Evolutionary conservation across 1,140 invertebrate species (phyloP).

Genomic region (Drosophila nikananu): DNA sequence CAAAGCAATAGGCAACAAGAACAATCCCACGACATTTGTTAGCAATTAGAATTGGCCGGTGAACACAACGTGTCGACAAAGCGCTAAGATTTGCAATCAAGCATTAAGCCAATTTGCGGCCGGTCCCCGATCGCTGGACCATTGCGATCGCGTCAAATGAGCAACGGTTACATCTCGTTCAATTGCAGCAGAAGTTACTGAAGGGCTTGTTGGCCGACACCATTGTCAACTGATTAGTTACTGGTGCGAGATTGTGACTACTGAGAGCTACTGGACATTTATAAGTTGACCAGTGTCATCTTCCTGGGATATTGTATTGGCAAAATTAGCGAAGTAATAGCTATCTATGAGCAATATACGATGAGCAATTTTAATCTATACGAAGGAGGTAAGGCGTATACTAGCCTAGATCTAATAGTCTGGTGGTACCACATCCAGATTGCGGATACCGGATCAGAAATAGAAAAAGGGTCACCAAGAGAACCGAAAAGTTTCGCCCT

Average conservation of each 20-base stretch:
- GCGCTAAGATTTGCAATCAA: conserved; percentile 78
- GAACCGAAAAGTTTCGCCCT: not conserved
- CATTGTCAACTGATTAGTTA: conserved; percentile 19
- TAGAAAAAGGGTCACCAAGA: not conserved
- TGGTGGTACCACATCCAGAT: not conserved
- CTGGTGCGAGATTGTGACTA: conserved; percentile 4
- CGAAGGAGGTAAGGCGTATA: no score
- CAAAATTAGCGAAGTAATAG: no score
- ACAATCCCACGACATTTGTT: conserved; percentile 62
- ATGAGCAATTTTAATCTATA: no score
- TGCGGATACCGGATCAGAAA: not conserved
- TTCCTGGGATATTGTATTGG: not conserved
- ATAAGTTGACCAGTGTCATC: not conserved
- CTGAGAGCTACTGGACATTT: not conserved
- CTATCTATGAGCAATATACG: no score
- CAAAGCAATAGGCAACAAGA: conserved; percentile 27
- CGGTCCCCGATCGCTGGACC: conserved; percentile 46
- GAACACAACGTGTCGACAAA: conserved; percentile 71
- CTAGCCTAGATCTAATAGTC: no score
- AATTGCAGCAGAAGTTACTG: conserved; percentile 9
- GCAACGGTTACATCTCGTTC: conserved; percentile 21
- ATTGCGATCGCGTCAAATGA: conserved; percentile 49
- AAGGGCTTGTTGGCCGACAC: conserved; percentile 1
- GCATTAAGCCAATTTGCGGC: conserved; percentile 77
- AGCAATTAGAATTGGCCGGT: conserved; percentile 75